phyloP scores from a whole-genome alignment of 2,797 vertebrate species.

The Eulemur mongoz region DNA sequence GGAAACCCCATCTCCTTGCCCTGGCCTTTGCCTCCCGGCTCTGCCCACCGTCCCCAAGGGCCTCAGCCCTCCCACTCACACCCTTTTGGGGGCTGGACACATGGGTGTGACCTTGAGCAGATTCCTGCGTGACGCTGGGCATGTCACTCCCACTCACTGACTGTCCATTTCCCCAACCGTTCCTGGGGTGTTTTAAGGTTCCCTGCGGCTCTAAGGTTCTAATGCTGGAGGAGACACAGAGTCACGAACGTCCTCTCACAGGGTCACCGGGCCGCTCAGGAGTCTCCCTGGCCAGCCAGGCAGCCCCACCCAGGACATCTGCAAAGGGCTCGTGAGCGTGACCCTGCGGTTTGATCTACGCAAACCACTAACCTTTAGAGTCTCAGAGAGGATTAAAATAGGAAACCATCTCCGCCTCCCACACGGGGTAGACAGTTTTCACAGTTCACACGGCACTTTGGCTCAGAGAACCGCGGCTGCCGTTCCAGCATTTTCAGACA shows the following conservation, averaged over 20 bases:
- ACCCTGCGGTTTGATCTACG: background rate
- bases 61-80: background rate
- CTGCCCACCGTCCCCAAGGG: accelerated
- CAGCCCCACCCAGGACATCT: accelerated
- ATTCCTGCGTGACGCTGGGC: background rate
- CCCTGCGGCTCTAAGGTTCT: accelerated
- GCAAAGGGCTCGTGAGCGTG: accelerated
- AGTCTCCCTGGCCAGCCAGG: background rate
- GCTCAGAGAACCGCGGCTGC: background rate
- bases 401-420: background rate
- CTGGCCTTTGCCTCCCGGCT: background rate
- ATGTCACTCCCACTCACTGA: background rate
- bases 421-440: background rate
- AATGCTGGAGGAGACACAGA: accelerated
- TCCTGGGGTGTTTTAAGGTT: background rate
- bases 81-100: background rate
- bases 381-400: background rate
- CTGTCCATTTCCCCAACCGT: background rate
- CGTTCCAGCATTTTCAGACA: background rate
- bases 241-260: accelerated
- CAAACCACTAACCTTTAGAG: background rate
- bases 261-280: accelerated
- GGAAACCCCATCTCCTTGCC: accelerated
- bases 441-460: background rate
- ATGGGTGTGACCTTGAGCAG: background rate